A percentile compares a stretch with the other conserved stretches of the same genome.
Evolutionary conservation across 2,113 vertebrate species (phyloP).

Genomic region (Phylloscopus trochiloides): DNA sequence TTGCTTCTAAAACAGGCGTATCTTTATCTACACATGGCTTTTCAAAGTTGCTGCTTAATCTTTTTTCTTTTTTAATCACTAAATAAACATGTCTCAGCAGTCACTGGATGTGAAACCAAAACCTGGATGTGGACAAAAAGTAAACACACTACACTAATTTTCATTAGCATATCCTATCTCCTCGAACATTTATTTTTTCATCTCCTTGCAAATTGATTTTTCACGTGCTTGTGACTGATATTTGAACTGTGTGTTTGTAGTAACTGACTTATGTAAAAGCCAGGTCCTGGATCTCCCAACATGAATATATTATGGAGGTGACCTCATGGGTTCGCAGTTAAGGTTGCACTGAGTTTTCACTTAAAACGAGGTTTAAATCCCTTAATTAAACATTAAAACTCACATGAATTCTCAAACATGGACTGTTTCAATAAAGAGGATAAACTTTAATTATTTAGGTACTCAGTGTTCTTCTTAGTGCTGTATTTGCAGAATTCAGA

Average conservation of each 20-base stretch:
- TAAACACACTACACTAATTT: constrained; percentile 55
- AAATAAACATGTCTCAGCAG: constrained; percentile 46
- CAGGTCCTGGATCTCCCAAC: constrained; percentile 24
- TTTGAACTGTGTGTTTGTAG: constrained; percentile 66
- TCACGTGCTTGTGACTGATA: constrained; percentile 44
- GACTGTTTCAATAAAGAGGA: constrained; percentile 60
- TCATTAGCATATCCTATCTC: constrained; percentile 58
- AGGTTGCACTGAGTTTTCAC: constrained; percentile 40
- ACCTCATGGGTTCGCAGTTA: constrained; percentile 11
- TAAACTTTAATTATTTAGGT: constrained; percentile 64
- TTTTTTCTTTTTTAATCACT: constrained; percentile 53
- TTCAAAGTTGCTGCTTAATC: constrained; percentile 48
- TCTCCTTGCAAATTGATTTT: constrained; percentile 65
- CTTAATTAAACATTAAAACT: constrained; percentile 65
- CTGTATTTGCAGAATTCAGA: constrained; percentile 46
- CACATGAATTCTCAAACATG: constrained; percentile 29
- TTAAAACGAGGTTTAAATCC: constrained; percentile 59
- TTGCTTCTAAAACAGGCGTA: constrained; percentile 19
- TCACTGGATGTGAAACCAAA: constrained; percentile 28
- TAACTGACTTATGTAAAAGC: constrained; percentile 56
- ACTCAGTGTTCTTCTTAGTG: constrained; percentile 20
- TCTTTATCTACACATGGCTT: constrained; percentile 47
- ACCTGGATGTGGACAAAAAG: constrained; percentile 47
- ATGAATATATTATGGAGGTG: constrained; percentile 51
- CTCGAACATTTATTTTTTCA: constrained; percentile 65